Percentiles rank a stretch among this genome's conserved stretches.
Evolutionary conservation across 92 coral and sea anemone genomes (phyloP).

Genomic region (Zoanthus solanderi): DNA sequence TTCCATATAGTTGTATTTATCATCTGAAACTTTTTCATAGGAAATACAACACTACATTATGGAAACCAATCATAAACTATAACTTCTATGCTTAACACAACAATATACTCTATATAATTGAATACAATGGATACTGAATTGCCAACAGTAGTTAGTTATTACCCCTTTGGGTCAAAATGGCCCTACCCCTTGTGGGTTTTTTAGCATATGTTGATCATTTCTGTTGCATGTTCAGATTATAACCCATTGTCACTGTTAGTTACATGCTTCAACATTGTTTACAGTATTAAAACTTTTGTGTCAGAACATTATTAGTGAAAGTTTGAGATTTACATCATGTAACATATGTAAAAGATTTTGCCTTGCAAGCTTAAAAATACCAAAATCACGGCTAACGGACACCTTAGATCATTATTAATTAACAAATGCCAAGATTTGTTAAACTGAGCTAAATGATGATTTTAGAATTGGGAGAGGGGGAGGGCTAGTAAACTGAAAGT

Average conservation of each 20-base stretch:
- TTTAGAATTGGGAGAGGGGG: not conserved
- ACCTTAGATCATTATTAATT: not conserved
- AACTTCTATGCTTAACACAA: slow-evolving; percentile 4
- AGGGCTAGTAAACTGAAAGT: not conserved
- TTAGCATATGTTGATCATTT: not conserved
- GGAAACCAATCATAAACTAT: not conserved
- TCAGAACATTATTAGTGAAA: slow-evolving; percentile 8
- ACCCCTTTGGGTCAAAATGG: slow-evolving; percentile 1
- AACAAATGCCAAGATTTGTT: slow-evolving; percentile 1
- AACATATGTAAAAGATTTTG: not conserved
- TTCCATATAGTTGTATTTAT: not conserved
- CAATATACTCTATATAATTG: slow-evolving; percentile 1
- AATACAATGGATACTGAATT: not conserved
- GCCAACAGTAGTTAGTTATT: not conserved
- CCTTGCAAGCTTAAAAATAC: slow-evolving; percentile 11
- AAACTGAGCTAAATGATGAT: not conserved
- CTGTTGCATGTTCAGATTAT: not conserved
- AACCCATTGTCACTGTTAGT: not conserved
- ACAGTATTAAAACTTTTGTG: not conserved
- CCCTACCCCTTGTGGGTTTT: not conserved
- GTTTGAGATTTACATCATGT: not conserved
- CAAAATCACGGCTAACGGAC: slow-evolving; percentile 3
- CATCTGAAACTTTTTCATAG: not conserved
- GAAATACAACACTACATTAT: not conserved
- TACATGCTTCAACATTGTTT: slow-evolving; percentile 11